Conservation (phyloP, 2,888 invertebrate genomes). For the Scaptodrosophila latifasciaeformis region DNA sequence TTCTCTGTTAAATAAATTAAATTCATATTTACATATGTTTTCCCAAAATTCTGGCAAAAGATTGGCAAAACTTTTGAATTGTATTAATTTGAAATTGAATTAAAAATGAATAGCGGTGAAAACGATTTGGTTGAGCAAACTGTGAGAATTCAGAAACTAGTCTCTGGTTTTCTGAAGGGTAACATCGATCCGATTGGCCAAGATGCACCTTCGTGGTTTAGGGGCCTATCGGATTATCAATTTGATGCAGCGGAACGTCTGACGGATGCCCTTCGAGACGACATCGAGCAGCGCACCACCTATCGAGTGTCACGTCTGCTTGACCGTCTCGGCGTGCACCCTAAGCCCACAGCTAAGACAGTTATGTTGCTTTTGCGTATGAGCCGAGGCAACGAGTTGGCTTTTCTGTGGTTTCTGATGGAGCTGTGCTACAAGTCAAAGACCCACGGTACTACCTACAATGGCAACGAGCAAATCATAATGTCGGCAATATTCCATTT, state of each 20-base stretch:
- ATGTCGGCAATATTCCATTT: slow-evolving; percentile 68
- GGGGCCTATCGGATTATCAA: slow-evolving; percentile 63
- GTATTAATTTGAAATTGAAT: too few relatives aligned
- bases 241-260: slow-evolving; percentile 49
- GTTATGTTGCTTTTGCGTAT: slow-evolving; percentile 48
- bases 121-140: too few relatives aligned
- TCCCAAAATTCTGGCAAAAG: too few relatives aligned
- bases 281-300: slow-evolving; percentile 58
- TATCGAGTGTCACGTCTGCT: slow-evolving; percentile 41
- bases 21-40: too few relatives aligned
- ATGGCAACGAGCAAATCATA: slow-evolving; percentile 69
- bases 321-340: slow-evolving; percentile 59
- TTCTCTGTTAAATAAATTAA: too few relatives aligned
- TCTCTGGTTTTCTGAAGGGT: too few relatives aligned
- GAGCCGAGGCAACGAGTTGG: slow-evolving; percentile 70
- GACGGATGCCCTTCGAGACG: slow-evolving; percentile 52
- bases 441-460: slow-evolving; percentile 32
- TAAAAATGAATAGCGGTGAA: too few relatives aligned
- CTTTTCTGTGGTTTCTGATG: slow-evolving; percentile 73
- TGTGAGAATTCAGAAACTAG: too few relatives aligned
- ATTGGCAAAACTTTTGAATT: too few relatives aligned
- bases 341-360: slow-evolving; percentile 33
- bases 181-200: too few relatives aligned
- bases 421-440: slow-evolving; percentile 62
- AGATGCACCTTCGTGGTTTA: slow-evolving; percentile 70